These are phyloP conservation scores for Philonicus albiceps DNA, from an alignment of 2,888 invertebrate species.

Conservation along the genomic window DNA sequence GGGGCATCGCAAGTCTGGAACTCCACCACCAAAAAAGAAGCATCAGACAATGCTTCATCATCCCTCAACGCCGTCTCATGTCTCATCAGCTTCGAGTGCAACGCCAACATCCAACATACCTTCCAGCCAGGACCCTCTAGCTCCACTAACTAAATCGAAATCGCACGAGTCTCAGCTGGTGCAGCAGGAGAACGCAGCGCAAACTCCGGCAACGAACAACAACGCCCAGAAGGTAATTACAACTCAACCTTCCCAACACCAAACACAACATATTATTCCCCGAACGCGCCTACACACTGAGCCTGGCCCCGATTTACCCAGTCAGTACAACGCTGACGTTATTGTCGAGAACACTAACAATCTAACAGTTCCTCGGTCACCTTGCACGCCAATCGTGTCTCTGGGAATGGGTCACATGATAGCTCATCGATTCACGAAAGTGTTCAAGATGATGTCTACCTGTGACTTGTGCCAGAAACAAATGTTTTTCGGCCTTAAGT, in stretches of 20 bases:
- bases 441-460: conserved; percentile 85
- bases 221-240: conserved; percentile 50
- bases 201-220: conserved; percentile 58
- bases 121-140: conserved; percentile 61
- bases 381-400: conserved; percentile 79
- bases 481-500: conserved; percentile 87
- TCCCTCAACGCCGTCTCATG: conserved; percentile 55
- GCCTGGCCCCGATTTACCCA: conserved; percentile 55
- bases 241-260: conserved; percentile 46
- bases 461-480: conserved; percentile 91
- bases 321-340: conserved; percentile 55
- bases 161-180: conserved; percentile 91
- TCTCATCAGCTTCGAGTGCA: conserved; percentile 36
- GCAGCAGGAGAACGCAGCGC: conserved; percentile 65
- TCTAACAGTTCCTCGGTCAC: conserved; percentile 68
- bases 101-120: not conserved
- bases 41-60: conserved; percentile 69
- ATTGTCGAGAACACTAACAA: conserved; percentile 58
- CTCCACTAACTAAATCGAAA: conserved; percentile 81
- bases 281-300: conserved; percentile 61
- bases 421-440: conserved; percentile 88
- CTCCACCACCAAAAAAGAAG: conserved; percentile 82
- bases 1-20: conserved; percentile 57
- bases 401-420: conserved; percentile 88
- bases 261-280: conserved; percentile 51